Evolutionary conservation across 2,113 vertebrate species (phyloP), one percentile per base, ranked within the genome.

Genomic region (Pycnonotus jocosus): DNA sequence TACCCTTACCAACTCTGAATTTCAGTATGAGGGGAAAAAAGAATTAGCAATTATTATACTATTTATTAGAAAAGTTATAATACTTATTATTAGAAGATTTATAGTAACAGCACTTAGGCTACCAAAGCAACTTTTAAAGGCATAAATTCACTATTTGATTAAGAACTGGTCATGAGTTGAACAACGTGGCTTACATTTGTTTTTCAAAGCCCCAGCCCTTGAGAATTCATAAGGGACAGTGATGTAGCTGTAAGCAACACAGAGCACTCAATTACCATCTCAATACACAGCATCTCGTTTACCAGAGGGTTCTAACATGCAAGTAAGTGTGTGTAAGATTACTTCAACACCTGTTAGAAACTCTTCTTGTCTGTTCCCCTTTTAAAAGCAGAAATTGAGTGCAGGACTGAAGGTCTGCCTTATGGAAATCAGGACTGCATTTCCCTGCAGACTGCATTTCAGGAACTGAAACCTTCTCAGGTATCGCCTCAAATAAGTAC

Each of bases 241-340:
- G 56, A 45, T 6, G 33, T 2, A 73, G 70, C 16, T 77, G 35
- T 15, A 90, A 54, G 15, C 50, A 85, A 54, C 27, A 37, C 16
- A 51, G 33, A 51, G 22, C 40, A 54, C 33, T 25, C 0, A 0
- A 42, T 33, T 60, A 44, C 6, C 1, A 17, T 27, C 62, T 61
- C 21, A 25, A 8, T 9, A 50, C 8, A 27, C 47, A 85, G 45
- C 10, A 57, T 5, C 42, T 48, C 3, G 1, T 65, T 37, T 4
- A 85, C 21, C 85, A 73, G 20, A 51, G 7, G 6, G 6, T 8
- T 84, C n/a, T 48, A 69, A 40, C 20, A 45, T 7, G 60, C 1
- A 60, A 58, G 8, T 10, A 64, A 66, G 13, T 9, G 24, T 60
- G 21, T 10, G 5, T 37, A 69, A 82, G 37, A 40, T 12, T 10